phyloP scores from a whole-genome alignment of 2,888 invertebrate species.

The Embidobia sp. region DNA sequence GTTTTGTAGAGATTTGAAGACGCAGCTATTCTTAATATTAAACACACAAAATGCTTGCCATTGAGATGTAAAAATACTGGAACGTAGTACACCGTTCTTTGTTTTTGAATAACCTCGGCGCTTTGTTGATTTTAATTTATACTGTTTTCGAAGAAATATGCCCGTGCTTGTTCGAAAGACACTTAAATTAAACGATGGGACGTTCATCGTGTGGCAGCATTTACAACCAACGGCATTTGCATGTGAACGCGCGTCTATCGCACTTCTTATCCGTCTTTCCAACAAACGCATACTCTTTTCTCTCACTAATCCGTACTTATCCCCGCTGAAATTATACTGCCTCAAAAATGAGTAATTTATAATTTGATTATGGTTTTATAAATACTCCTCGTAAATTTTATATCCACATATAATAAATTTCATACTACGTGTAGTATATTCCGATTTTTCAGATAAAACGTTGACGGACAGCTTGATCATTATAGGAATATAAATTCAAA shows the following conservation, averaged over 20 bases:
- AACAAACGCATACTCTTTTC: constrained; percentile 37
- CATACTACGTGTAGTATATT: too few species aligned
- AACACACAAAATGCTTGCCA: constrained; percentile 39
- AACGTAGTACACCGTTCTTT: constrained; percentile 32
- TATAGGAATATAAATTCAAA: too few species aligned
- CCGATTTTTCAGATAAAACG: too few species aligned
- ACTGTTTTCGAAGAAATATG: constrained; percentile 63
- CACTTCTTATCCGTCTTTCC: constrained; percentile 60
- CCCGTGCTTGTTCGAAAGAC: constrained; percentile 44
- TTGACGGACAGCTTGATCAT: too few species aligned
- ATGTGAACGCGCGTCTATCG: constrained; percentile 73
- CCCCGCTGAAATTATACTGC: background rate
- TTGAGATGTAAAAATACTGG: constrained; percentile 46
- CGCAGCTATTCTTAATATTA: constrained; percentile 47
- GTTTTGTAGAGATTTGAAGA: constrained; percentile 45
- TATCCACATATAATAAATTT: too few species aligned
- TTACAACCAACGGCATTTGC: constrained; percentile 76
- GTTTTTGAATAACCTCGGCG: constrained; percentile 41
- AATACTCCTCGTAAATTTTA: background rate
- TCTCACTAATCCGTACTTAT: constrained; percentile 15
- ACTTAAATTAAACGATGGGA: constrained; percentile 76
- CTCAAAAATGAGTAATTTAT: too few species aligned
- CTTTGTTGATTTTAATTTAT: constrained; percentile 58
- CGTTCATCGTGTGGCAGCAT: constrained; percentile 79
- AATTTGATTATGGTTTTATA: background rate